Base-by-base conservation (phyloP, 2,113 vertebrate genomes). In the Setophaga petechia region DNA sequence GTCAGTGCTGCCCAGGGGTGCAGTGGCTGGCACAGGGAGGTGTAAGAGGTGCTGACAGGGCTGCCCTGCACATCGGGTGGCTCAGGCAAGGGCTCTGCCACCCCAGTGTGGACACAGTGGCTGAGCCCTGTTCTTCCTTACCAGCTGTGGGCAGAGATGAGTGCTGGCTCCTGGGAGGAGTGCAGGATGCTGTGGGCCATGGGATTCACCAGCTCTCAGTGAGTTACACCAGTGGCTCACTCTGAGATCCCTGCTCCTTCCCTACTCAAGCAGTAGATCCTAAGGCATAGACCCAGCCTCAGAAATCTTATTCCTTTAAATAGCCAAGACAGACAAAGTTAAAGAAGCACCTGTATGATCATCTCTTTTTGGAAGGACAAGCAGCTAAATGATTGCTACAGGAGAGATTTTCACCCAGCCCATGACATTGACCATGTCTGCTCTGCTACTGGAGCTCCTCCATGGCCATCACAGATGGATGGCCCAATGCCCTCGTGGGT, bases 181-280 rank as follows among this genome's bases (percentile, higher is more conserved):
- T 6, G 23, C 0, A 3, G 82, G 68, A 21, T 49, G n/a, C 52
- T 72, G 37, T 2, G 3, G 69, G 67, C 6, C 3, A 0, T 9
- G 18, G 55, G 73, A 24, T n/a, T 49, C 57, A 44, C 65, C 31
- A 20, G 1, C 35, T 31, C 86, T 71, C 51, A 52, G 59, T 47
- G 69, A 63, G 41, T 9, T 24, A 51, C 37, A 37, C 17, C 35
- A 27, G 28, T 2, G 54, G 31, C 21, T 46, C 39, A 30, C 1
- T 10, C 44, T n/a, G 73, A 81, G 25, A 18, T 28, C 51, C 49
- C 58, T 1, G 0, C 47, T 59, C 54, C 44, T 43, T 31, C 55
- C 51, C 41, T 44, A 1, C 69, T 47, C 33, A 39, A 51, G 71
- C 10, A 46, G 55, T 13, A 41, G 52, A n/a, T 58, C 47, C 25